Percentiles rank a stretch among this genome's conserved stretches.
Conservation (phyloP, 2,888 invertebrate genomes). For the Zaprionus obscuricornis region DNA sequence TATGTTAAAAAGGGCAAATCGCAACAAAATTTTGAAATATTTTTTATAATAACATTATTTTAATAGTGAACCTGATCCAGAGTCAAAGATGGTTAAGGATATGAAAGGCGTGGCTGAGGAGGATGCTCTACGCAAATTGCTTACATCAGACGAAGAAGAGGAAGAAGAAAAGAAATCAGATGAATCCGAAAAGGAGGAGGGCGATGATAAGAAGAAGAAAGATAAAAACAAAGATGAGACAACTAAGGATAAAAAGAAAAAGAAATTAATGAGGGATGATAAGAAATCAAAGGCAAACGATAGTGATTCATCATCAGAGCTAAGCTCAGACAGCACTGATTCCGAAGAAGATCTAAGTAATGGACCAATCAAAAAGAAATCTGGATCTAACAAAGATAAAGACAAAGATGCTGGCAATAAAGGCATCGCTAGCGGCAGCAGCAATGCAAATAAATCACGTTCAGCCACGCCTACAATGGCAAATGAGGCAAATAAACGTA, state of each 20-base stretch:
- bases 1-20: slow-evolving; percentile 67
- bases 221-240: slow-evolving; percentile 84
- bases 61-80: slow-evolving; percentile 88
- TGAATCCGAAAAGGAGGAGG: slow-evolving; percentile 89
- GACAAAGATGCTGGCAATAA: slow-evolving; percentile 53
- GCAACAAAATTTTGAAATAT: too few species aligned
- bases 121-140: slow-evolving; percentile 91
- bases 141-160: slow-evolving; percentile 94
- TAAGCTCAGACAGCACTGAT: slow-evolving; percentile 89
- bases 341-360: slow-evolving; percentile 86
- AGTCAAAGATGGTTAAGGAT: slow-evolving; percentile 90
- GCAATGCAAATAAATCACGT: slow-evolving; percentile 79
- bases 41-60: slow-evolving; percentile 47
- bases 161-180: slow-evolving; percentile 92
- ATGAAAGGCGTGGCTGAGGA: slow-evolving; percentile 96
- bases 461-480: slow-evolving; percentile 83
- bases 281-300: slow-evolving; percentile 84
- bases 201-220: slow-evolving; percentile 89
- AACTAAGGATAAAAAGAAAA: slow-evolving; percentile 86
- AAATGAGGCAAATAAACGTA: slow-evolving; percentile 78
- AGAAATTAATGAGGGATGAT: slow-evolving; percentile 86
- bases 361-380: slow-evolving; percentile 83
- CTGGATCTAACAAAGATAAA: slow-evolving; percentile 75
- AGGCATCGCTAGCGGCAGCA: slow-evolving; percentile 75
- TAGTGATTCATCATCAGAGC: slow-evolving; percentile 88